These are phyloP conservation scores for Tragelaphus eurycerus DNA, from an alignment of 2,797 vertebrate species.

Conservation along the genomic window DNA sequence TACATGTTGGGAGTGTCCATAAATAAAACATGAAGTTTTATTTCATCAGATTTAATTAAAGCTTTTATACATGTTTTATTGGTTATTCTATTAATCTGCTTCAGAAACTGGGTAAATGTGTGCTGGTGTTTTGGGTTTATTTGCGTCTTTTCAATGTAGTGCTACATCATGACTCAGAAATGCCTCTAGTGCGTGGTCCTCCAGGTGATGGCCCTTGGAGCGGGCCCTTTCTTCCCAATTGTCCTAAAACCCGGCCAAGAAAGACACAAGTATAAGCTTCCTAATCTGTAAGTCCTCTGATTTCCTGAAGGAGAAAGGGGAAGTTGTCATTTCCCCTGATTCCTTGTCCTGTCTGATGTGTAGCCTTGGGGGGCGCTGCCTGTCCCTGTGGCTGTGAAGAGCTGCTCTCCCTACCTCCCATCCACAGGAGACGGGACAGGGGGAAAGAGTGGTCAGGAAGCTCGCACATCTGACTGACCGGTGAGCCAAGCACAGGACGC, in stretches of 20 bases:
- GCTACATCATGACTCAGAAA: constrained; percentile 51
- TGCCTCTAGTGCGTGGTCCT: not conserved
- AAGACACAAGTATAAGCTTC: not conserved
- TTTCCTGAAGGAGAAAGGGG: not conserved
- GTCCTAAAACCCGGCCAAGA: not conserved
- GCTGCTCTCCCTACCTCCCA: not conserved
- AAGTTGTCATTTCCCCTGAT: not conserved
- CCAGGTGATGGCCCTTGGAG: not conserved
- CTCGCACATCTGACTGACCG: not conserved
- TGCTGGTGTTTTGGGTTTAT: constrained; percentile 47
- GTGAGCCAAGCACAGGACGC: not conserved
- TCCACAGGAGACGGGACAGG: accelerated
- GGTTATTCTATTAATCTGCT: constrained; percentile 70
- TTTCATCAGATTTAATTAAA: constrained; percentile 78
- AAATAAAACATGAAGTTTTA: constrained; percentile 81
- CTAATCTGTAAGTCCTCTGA: not conserved
- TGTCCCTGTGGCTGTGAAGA: not conserved
- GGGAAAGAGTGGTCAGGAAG: not conserved
- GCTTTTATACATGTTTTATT: constrained; percentile 80
- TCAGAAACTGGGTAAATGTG: constrained; percentile 69
- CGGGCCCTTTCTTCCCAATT: not conserved
- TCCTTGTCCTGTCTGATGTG: not conserved
- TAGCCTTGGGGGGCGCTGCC: not conserved
- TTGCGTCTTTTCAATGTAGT: constrained; percentile 38
- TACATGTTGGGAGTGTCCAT: constrained; percentile 76